Conservation (phyloP, 2,113 vertebrate species). For the Pelecanus crispus region DNA sequence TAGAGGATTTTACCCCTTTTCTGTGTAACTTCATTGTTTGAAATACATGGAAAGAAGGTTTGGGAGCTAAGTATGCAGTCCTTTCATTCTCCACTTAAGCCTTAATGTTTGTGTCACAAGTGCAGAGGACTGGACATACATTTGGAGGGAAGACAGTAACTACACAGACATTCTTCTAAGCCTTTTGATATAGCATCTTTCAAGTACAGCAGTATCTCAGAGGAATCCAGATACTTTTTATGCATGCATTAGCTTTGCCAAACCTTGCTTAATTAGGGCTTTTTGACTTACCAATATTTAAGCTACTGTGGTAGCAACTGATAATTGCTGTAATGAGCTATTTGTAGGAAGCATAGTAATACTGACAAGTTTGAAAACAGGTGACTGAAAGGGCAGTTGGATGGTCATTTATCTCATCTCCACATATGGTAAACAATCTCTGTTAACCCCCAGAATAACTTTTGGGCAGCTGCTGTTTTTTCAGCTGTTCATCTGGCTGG, state of each 20-base stretch:
- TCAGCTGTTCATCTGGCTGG: background rate
- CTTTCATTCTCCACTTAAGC: background rate
- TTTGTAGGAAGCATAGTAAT: constrained; percentile 37
- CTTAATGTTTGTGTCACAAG: background rate
- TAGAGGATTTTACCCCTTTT: background rate
- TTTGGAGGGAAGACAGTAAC: background rate
- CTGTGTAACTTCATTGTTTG: background rate
- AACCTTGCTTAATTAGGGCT: constrained; percentile 32
- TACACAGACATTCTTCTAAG: background rate
- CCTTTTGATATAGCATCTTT: background rate
- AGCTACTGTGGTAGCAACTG: constrained; percentile 25
- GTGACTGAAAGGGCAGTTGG: background rate
- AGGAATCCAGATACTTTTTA: background rate
- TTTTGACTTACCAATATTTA: constrained; percentile 7
- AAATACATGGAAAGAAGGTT: background rate
- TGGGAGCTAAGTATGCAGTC: background rate
- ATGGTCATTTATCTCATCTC: background rate
- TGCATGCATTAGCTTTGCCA: constrained; percentile 2
- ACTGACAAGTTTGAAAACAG: background rate
- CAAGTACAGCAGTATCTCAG: background rate
- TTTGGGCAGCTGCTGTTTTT: background rate
- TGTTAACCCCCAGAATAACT: background rate
- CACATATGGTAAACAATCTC: background rate
- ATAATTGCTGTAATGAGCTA: constrained; percentile 46
- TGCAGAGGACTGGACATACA: background rate